Base-by-base conservation (phyloP, 2,113 vertebrate species). In the Amazona guildingii region DNA sequence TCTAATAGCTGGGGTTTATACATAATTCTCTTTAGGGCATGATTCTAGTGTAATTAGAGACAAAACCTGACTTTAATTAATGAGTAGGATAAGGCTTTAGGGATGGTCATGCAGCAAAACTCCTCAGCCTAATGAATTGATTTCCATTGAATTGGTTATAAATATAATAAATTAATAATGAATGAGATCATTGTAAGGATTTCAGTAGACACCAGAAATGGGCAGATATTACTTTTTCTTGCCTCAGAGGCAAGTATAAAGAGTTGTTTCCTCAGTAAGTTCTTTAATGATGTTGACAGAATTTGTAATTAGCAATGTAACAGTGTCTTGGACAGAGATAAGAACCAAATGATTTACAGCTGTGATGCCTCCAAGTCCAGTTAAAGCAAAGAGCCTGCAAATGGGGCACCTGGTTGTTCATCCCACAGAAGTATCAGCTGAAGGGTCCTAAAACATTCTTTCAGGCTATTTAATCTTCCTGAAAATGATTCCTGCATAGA, bases 1-100 rank as follows among this genome's bases (percentile, higher is more conserved):
- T 84, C 18, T 76, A 92, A 91, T 87, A 73, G 44, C 57, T 8
- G 16, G 57, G 48, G 23, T 24, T 96, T 68, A 91, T 54, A 73
- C 41, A 85, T 90, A 91, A 79, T 84, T 93, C n/a, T 88, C 77
- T 73, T 82, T 39, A 89, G 70, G 83, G 57, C 54, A 86, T 67
- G 63, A 16, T 92, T 24, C 44, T 72, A 77, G 44, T 80, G 76
- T 78, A 96, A 94, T 96, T 88, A 95, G 69, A 82, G 88, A 79
- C 69, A 95, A 97, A 95, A 76, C 59, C 23, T 87, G 80, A 79
- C 44, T 92, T 81, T 88, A 92, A 93, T 90, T 96, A 96, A 95
- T 79, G 83, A 85, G 48, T 39, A 87, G 52, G 55, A 76, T 46
- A 86, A 92, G 28, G 62, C 90, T 88, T 90, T 63, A 81, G 83